Conservation (phyloP, 2,113 vertebrate species). For the Pollimyrus isidori region DNA sequence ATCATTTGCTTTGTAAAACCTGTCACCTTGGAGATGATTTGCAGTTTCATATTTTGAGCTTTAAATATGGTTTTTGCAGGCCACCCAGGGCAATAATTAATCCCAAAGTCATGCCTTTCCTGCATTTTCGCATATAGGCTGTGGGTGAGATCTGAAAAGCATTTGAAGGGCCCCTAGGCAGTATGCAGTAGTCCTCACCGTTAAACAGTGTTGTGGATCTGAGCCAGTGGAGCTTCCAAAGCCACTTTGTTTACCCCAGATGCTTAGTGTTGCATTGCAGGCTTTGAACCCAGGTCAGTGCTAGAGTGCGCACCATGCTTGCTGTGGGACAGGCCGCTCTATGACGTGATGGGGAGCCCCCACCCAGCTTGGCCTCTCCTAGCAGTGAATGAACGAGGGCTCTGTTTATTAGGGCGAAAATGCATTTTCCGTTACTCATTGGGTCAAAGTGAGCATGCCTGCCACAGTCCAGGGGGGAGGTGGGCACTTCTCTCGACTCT, state of each 20-base stretch:
- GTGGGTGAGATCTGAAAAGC: background rate
- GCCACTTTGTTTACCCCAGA: background rate
- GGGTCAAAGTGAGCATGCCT: background rate
- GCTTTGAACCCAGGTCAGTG: background rate
- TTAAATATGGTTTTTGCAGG: background rate
- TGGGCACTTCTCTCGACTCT: constrained; percentile 24
- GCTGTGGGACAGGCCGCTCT: background rate
- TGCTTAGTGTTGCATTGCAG: constrained; percentile 38
- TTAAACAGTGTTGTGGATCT: background rate
- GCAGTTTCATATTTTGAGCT: background rate
- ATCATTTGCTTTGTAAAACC: background rate
- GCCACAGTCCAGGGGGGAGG: constrained; percentile 24
- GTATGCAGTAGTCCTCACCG: background rate
- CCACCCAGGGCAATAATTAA: background rate
- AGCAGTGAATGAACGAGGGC: constrained; percentile 35
- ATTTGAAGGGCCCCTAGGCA: background rate
- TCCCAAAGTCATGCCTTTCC: background rate
- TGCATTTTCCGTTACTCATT: constrained; percentile 22
- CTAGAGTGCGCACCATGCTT: background rate
- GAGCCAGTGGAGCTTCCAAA: background rate
- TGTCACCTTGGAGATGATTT: background rate
- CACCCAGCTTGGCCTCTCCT: constrained; percentile 21
- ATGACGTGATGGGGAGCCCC: background rate
- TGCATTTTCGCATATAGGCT: background rate
- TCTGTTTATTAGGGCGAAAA: constrained; percentile 10